A percentile compares a stretch with the other conserved stretches of the same genome.
Conservation (phyloP, 2,888 invertebrate species). For the Platycnemis pennipes region DNA sequence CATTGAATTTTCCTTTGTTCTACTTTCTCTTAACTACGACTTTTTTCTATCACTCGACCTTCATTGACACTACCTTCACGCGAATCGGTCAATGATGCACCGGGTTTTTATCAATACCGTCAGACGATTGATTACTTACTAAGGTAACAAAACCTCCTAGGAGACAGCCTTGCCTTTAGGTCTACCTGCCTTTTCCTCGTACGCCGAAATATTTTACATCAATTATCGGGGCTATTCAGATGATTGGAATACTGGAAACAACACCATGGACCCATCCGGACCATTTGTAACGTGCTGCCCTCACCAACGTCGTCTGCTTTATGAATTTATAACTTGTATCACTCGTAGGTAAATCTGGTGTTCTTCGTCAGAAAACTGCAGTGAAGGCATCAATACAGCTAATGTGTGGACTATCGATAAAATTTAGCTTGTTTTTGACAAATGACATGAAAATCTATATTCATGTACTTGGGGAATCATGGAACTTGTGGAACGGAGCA, state of each 20-base stretch:
- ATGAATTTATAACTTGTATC: too few species aligned
- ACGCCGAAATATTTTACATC: neutral
- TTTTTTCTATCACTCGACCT: neutral
- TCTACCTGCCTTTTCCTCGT: conserved; percentile 5
- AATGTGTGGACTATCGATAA: neutral
- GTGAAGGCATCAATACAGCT: too few species aligned
- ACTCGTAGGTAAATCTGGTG: too few species aligned
- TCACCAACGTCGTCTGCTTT: neutral
- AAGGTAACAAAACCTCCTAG: neutral
- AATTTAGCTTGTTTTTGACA: neutral
- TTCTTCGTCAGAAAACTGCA: too few species aligned
- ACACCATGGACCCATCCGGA: neutral
- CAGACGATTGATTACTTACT: neutral
- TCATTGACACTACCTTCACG: neutral
- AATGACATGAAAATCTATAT: too few species aligned
- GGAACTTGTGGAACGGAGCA: conserved; percentile 32
- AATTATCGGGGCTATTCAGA: neutral
- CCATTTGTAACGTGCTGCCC: neutral
- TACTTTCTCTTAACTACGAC: neutral
- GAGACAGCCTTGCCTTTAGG: neutral
- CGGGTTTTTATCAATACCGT: neutral
- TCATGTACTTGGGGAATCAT: neutral
- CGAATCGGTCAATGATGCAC: neutral
- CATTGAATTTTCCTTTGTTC: neutral
- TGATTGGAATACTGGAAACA: neutral